Percentiles rank a stretch among this genome's conserved stretches.
Evolutionary conservation across 2,113 vertebrate species (phyloP).

Genomic region (Scortum barcoo): DNA sequence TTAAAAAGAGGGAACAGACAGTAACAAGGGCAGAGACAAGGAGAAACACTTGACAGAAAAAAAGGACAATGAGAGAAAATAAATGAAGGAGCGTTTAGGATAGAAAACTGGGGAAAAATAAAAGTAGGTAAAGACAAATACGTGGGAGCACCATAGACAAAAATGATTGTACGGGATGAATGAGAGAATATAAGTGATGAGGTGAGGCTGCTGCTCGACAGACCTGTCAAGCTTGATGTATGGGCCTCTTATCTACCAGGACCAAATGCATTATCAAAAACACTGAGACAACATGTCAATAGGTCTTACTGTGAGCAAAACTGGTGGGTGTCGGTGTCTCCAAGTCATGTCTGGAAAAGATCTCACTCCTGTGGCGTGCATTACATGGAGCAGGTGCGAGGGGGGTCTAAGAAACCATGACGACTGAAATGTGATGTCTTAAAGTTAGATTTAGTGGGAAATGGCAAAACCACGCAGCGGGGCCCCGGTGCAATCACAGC

Average conservation of each 20-base stretch:
- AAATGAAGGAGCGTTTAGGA: conserved; percentile 37
- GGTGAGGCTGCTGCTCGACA: conserved; percentile 55
- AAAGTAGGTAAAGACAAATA: conserved; percentile 51
- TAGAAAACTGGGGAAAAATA: conserved; percentile 49
- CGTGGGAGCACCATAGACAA: conserved; percentile 26
- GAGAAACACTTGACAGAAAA: conserved; percentile 23
- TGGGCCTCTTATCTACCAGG: conserved; percentile 58
- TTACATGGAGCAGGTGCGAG: conserved; percentile 46
- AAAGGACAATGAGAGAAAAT: not conserved
- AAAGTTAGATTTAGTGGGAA: conserved; percentile 55
- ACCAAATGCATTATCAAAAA: conserved; percentile 73
- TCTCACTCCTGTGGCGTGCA: conserved; percentile 43
- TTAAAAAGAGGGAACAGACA: conserved; percentile 49
- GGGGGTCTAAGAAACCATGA: conserved; percentile 47
- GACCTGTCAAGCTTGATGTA: conserved; percentile 68
- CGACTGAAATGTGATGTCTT: conserved; percentile 44
- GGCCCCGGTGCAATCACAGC: conserved; percentile 25
- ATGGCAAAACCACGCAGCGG: conserved; percentile 49
- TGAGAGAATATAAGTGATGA: conserved; percentile 56
- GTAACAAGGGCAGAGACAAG: conserved; percentile 53
- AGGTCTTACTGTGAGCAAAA: conserved; percentile 66
- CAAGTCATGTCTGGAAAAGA: conserved; percentile 46
- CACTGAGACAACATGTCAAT: conserved; percentile 64
- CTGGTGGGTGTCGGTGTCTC: conserved; percentile 52
- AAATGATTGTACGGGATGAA: conserved; percentile 39